Evolutionary conservation across 2,797 vertebrate genomes (phyloP).

Genomic region (Serranus cabrilla): DNA sequence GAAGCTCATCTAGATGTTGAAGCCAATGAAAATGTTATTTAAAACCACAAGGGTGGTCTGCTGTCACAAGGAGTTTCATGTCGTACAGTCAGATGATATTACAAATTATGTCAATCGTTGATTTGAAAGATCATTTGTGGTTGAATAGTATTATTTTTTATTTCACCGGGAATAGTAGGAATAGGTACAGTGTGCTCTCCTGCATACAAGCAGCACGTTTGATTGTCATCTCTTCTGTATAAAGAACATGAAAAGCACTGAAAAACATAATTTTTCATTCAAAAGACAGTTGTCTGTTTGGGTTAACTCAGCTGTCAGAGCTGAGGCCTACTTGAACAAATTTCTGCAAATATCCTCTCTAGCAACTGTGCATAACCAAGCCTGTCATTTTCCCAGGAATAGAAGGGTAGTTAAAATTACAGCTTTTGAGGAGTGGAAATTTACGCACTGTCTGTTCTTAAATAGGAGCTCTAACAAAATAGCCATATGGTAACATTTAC

Average conservation of each 20-base stretch:
- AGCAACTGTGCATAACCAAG: conserved; percentile 76
- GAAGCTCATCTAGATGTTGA: conserved; percentile 36
- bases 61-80: conserved; percentile 20
- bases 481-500: conserved; percentile 83
- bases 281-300: conserved; percentile 35
- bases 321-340: conserved; percentile 68
- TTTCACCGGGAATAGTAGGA: background rate
- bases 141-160: conserved; percentile 20
- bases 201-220: background rate
- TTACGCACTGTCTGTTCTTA: conserved; percentile 78
- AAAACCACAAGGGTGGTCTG: conserved; percentile 42
- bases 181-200: background rate
- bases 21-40: conserved; percentile 50
- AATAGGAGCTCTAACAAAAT: conserved; percentile 68
- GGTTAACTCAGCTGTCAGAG: conserved; percentile 60
- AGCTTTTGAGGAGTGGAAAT: conserved; percentile 85
- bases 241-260: background rate
- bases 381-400: conserved; percentile 90
- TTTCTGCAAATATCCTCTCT: conserved; percentile 81
- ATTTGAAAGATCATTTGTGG: conserved; percentile 35
- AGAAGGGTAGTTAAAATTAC: conserved; percentile 87
- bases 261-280: conserved; percentile 26
- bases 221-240: background rate
- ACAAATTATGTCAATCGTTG: conserved; percentile 28
- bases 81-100: conserved; percentile 17